These are phyloP conservation scores for Empidonax alnorum DNA, from an alignment of 2,113 vertebrate genomes.

Conservation along the genomic window DNA sequence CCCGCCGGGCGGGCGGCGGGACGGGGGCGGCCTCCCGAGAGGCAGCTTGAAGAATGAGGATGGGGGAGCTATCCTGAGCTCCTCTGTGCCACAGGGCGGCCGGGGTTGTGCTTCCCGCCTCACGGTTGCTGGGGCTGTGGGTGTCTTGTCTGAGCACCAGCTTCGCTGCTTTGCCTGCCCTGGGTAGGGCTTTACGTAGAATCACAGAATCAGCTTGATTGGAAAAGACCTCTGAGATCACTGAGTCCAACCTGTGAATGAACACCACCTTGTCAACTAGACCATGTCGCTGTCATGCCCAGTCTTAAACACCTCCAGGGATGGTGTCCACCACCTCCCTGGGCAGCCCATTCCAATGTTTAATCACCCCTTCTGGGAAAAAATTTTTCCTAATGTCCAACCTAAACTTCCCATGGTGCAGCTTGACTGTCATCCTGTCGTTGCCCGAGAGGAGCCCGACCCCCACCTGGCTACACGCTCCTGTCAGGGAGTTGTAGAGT, in stretches of 20 bases:
- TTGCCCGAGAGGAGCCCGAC: not conserved
- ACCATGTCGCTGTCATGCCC: no score
- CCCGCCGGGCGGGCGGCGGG: not conserved
- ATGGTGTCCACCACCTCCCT: not conserved
- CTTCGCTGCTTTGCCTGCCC: not conserved
- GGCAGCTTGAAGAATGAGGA: accelerated
- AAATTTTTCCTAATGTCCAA: not conserved
- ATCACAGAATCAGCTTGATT: not conserved
- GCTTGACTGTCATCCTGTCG: not conserved
- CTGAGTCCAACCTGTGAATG: not conserved
- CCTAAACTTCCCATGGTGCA: not conserved
- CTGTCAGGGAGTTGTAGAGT: accelerated
- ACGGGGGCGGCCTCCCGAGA: no score
- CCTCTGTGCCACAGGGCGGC: not conserved
- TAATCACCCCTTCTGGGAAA: not conserved
- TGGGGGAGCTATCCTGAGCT: accelerated
- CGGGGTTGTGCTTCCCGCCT: not conserved
- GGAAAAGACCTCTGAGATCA: not conserved
- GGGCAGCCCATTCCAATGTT: not conserved
- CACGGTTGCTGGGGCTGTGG: not conserved
- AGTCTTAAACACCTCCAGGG: not conserved
- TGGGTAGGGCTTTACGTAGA: not conserved
- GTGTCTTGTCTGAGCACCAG: accelerated
- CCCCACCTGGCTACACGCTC: not conserved
- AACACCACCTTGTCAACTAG: not conserved